Base-by-base conservation (phyloP, 2,113 vertebrate species). In the Abramis brama region DNA sequence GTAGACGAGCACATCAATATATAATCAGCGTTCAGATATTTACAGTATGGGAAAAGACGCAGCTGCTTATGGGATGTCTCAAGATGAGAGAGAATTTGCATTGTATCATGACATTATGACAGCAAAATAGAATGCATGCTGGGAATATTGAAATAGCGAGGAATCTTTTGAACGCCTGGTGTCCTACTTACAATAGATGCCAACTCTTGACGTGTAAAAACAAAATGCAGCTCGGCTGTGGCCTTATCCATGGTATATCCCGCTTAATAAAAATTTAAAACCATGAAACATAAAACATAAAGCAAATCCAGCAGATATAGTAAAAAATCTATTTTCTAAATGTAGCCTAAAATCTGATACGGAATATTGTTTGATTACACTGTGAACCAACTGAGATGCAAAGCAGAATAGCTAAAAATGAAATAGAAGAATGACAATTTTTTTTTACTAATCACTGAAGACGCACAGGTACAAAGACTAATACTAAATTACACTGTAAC, bases 161-260 rank as follows among this genome's bases (percentile, higher is more conserved):
- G 79, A 75, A 50, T 75, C 57, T 77, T 86, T 43, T 74, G 70
- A 39, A 86, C 4, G 30, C 66, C 79, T 66, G 60, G 27, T 59
- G 85, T 83, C 71, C 71, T 81, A 83, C 59, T 76, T 83, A 66
- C 82, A 83, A 71, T 33, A 73, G 68, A 83, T 27, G 50, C 50
- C 47, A 83, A 83, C 82, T 68, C 52, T 43, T 60, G 52, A 71
- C 2, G 11, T 66, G n/a, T 47, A 73, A 86, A 86, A 86, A 86
- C 77, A 57, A 77, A 75, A 68, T 82, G 47, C 23, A 52, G 71
- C 43, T 66, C 2, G 0, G 15, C 23, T 11, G 4, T 6, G 8
- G 17, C 55, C 17, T 76, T 57, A 68, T 12, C 7, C 43, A 25
- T 66, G 21, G 23, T 36, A 55, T 77, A 57, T 27, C 12, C 30